Evolutionary conservation across 2,797 vertebrate genomes (phyloP).

Genomic region (Parambassis ranga): DNA sequence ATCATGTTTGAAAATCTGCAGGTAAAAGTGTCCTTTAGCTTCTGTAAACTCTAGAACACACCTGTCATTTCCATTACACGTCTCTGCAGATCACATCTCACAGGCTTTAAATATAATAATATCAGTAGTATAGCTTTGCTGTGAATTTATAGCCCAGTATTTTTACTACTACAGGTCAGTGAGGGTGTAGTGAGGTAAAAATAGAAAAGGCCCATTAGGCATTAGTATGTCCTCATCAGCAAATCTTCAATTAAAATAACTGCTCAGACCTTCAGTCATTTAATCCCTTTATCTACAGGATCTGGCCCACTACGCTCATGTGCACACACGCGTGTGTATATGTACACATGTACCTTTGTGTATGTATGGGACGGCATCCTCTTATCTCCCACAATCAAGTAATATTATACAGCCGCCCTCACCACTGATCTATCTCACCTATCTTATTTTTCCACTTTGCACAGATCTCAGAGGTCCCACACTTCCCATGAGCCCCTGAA

Average conservation of each 20-base stretch:
- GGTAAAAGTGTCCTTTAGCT: background rate
- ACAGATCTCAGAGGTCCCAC: slow-evolving; percentile 20
- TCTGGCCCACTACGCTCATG: slow-evolving; percentile 25
- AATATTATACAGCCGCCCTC: slow-evolving; percentile 47
- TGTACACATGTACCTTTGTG: background rate
- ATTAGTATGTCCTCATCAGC: slow-evolving; percentile 73
- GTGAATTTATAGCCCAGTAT: slow-evolving; percentile 18
- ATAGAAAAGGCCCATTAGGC: slow-evolving; percentile 70
- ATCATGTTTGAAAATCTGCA: background rate
- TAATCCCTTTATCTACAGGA: slow-evolving; percentile 75
- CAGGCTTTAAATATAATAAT: slow-evolving; percentile 1
- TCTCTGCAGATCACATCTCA: slow-evolving; percentile 17
- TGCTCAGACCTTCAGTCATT: slow-evolving; percentile 56
- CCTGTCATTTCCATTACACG: background rate
- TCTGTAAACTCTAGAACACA: background rate
- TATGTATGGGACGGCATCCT: slow-evolving; percentile 16
- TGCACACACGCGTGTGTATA: background rate
- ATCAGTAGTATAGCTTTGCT: slow-evolving; percentile 9
- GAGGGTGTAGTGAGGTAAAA: slow-evolving; percentile 53
- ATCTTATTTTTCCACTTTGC: background rate
- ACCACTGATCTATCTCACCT: slow-evolving; percentile 27
- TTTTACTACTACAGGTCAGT: slow-evolving; percentile 55
- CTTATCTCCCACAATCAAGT: slow-evolving; percentile 38
- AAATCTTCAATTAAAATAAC: slow-evolving; percentile 77
- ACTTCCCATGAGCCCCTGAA: slow-evolving; percentile 30